Base-by-base conservation (phyloP, 2,888 invertebrate species). In the Zygothrica quintamaculata region DNA sequence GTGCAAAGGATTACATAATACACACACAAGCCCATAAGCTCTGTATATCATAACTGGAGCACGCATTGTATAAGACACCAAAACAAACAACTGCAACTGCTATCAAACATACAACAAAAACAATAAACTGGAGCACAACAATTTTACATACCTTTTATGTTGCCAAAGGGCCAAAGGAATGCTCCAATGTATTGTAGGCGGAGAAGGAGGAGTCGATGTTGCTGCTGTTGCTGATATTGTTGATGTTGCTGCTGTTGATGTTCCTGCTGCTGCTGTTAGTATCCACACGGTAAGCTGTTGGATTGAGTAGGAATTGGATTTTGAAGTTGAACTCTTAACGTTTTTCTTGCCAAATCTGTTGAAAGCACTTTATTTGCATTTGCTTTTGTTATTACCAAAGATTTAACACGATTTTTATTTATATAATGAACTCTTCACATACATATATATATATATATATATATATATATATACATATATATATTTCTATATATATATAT, bases 1-100 rank as follows among this genome's bases (percentile, higher is more conserved):
- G 57, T 60, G 62, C 58, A 42, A 26, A 52, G 34, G 26, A 37
- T 62, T 64, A 70, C 78, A 75, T 74, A 74, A 74, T 57, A 60
- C 52, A 56, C 42, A 37, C 58, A 58, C 29, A 42, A 51, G 15
- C 29, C 29, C 29, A 29, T 29, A 7, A 29, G 40, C 22, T n/a
- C n/a, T n/a, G n/a, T n/a, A n/a, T 22, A 37, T 44, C 51, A 55
- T 76, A 86, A 64, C 57, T 76, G 81, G 87, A 80, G 72, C 77
- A 77, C 65, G 52, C 65, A 68, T 76, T 76, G 78, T 76, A 75
- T 78, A 77, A 78, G 51, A 39, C 50, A 40, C 26, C 13, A 16
- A 26, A n/a, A 26, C 9, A n/a, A 13, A 12, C 8, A 8, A 13
- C 22, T 42, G 42, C 42, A 42, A 11, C 52, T 33, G 56, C 34